Evolutionary conservation across 2,888 invertebrate genomes (phyloP).

Genomic region (Thalpophila matura): DNA sequence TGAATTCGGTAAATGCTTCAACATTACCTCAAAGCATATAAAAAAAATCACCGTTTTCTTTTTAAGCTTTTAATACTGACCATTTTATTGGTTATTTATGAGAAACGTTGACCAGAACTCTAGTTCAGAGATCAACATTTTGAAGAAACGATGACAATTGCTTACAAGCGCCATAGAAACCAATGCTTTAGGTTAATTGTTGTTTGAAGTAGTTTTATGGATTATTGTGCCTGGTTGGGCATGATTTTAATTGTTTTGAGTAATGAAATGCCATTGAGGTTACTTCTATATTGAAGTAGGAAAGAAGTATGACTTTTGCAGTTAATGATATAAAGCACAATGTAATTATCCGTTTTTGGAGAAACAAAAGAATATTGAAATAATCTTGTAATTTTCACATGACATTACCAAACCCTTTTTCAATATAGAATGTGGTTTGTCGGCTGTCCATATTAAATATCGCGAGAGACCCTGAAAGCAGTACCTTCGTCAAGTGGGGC

Average conservation of each 20-base stretch:
- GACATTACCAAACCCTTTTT: slow-evolving; percentile 53
- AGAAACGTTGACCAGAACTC: background rate
- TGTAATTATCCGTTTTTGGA: too few species aligned
- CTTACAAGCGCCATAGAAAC: slow-evolving; percentile 3
- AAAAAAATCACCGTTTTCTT: too few species aligned
- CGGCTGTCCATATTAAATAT: slow-evolving; percentile 80
- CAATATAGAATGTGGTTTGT: slow-evolving; percentile 81
- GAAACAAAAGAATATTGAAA: slow-evolving; percentile 18
- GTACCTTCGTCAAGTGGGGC: slow-evolving; percentile 86
- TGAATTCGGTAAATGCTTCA: background rate
- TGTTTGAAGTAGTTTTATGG: background rate
- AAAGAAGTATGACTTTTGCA: background rate
- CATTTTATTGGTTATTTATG: background rate
- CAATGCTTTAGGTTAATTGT: background rate
- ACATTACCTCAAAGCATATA: too few species aligned
- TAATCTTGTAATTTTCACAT: slow-evolving; percentile 10
- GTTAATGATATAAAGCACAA: too few species aligned
- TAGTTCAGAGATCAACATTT: slow-evolving; percentile 28
- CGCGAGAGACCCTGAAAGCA: slow-evolving; percentile 77
- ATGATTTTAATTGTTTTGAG: background rate
- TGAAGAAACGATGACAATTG: background rate
- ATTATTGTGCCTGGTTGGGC: background rate
- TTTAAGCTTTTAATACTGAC: too few species aligned
- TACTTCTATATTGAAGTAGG: background rate
- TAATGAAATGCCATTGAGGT: background rate